Evolutionary conservation across 2,888 invertebrate genomes (phyloP).

Genomic region (Isotomurus palustris): DNA sequence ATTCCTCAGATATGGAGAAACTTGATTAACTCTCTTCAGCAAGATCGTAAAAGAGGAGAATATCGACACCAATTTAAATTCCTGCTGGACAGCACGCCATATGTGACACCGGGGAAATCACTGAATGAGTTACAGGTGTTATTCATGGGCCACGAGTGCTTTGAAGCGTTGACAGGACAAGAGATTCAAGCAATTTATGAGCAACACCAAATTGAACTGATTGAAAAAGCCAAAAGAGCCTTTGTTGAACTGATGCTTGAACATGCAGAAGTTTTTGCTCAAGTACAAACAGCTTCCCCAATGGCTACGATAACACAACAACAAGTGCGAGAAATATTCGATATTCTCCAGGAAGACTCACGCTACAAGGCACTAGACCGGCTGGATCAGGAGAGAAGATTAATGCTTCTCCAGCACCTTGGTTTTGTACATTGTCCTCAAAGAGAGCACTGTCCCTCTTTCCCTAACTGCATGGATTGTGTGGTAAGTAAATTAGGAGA

Average conservation of each 20-base stretch:
- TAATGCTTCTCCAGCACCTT: constrained; percentile 90
- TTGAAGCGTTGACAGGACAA: constrained; percentile 69
- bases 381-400: constrained; percentile 87
- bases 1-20: constrained; percentile 65
- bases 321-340: constrained; percentile 88
- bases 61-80: constrained; percentile 93
- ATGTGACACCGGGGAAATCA: constrained; percentile 62
- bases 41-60: constrained; percentile 87
- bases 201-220: constrained; percentile 83
- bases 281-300: constrained; percentile 83
- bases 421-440: constrained; percentile 95
- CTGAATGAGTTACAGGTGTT: constrained; percentile 45
- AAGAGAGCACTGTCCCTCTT: constrained; percentile 88
- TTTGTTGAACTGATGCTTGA: constrained; percentile 78
- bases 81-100: constrained; percentile 85
- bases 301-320: constrained; percentile 88
- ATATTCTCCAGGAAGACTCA: constrained; percentile 84
- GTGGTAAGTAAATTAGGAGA: constrained; percentile 49
- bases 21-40: constrained; percentile 83
- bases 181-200: constrained; percentile 92
- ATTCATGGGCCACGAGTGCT: constrained; percentile 45
- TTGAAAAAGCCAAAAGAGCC: constrained; percentile 66
- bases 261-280: constrained; percentile 87
- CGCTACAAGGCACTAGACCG: constrained; percentile 90
- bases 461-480: constrained; percentile 74